Evolutionary conservation across 1,140 invertebrate genomes (phyloP), one percentile per base, ranked within the genome.

Genomic region (Trachymyrmex cornetzi): DNA sequence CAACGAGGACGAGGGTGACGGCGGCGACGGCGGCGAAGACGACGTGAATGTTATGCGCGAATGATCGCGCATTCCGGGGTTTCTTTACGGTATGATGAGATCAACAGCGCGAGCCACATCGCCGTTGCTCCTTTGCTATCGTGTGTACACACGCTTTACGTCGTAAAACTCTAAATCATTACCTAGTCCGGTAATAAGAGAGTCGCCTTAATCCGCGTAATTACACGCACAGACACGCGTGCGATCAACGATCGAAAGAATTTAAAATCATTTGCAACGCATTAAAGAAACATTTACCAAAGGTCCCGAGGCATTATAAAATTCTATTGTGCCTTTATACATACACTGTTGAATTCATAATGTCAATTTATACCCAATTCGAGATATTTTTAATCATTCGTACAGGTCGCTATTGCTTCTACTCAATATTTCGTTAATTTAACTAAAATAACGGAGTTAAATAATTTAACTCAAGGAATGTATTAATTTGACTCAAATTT

Each of bases 41-140:
- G 57, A 84, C 64, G 61, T 27, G 44, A 30, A 66, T 27, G 27
- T 61, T 19, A 48, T 67, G 72, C 85, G 85, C 59, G 59, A 90
- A 80, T 67, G 57, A 90, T 87, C 77, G 89, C 74, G 57, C 30
- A 81, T 79, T 87, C 27, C 34, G 69, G 22, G 61, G 19, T 69
- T 77, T 59, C 72, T 77, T 81, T 72, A 61, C 55, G 48, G 53
- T 11, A 3, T 44, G 63, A 57, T n/a, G 30, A 69, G 34, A 57
- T 50, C 57, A 22, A 61, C 50, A 44, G 16, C 63, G 27, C 48
- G 7, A 38, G 24, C n/a, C 67, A 22, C 16, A n/a, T 14, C 55
- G 55, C n/a, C 19, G 24, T 12, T 34, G 27, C 63, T 57, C 19
- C 50, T 22, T 50, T 75, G 2, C 7, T 50, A n/a, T 22, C 9